Conservation (phyloP, 2,113 vertebrate species). For the Chloropsis cyanopogon region DNA sequence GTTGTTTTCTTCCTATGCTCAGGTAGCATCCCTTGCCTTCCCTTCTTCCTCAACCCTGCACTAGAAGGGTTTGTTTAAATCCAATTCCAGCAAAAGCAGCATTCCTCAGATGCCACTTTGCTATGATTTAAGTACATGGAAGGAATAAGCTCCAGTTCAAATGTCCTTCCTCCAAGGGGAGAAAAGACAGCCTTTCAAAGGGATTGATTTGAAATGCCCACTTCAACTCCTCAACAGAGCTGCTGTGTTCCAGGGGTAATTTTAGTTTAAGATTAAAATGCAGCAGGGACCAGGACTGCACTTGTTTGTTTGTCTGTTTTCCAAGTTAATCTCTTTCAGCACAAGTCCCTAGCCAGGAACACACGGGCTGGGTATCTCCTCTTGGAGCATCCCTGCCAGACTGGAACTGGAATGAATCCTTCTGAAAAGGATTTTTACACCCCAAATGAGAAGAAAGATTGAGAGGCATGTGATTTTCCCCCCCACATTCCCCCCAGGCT, state of each 20-base stretch:
- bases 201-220: not conserved
- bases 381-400: not conserved
- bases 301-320: not conserved
- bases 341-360: constrained; percentile 4
- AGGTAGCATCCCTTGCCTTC: not conserved
- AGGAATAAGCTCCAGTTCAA: not conserved
- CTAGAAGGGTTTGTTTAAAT: not conserved
- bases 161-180: not conserved
- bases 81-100: not conserved
- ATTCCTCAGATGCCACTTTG: not conserved
- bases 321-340: not conserved
- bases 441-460: constrained; percentile 30
- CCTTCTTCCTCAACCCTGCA: not conserved
- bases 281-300: not conserved
- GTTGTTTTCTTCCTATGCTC: not conserved
- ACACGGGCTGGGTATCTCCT: not conserved
- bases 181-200: not conserved
- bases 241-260: constrained; percentile 10
- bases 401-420: not conserved
- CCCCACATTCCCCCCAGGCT: not conserved
- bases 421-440: constrained; percentile 23
- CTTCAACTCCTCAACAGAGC: not conserved
- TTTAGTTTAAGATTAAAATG: constrained; percentile 36
- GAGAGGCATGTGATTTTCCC: constrained; percentile 2
- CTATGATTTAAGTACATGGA: not conserved